Evolutionary conservation across 2,113 vertebrate genomes (phyloP).

Genomic region (Engraulis encrasicolus): DNA sequence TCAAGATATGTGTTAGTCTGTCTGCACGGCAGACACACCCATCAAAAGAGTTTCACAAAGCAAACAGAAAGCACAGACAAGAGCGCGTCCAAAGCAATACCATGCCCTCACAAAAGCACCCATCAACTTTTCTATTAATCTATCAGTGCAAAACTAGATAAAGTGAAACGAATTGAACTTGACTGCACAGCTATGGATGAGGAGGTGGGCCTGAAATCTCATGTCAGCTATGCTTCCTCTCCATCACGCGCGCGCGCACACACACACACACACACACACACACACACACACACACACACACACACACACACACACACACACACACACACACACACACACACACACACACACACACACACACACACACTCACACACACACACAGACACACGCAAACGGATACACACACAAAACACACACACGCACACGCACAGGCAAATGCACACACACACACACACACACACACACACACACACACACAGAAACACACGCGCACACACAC

Average conservation of each 20-base stretch:
- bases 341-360: neutral
- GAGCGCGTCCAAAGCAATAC: neutral
- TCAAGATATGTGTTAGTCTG: neutral
- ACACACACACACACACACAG: neutral
- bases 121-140: neutral
- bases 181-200: neutral
- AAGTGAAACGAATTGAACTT: conserved; percentile 7
- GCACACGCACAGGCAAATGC: neutral
- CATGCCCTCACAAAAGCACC: neutral
- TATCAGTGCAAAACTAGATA: neutral
- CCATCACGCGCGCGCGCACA: neutral
- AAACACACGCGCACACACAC: neutral
- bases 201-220: conserved; percentile 10
- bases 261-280: neutral
- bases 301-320: neutral
- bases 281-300: neutral
- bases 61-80: neutral
- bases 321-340: neutral
- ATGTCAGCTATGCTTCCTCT: neutral
- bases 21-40: neutral
- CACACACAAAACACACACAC: too few species aligned
- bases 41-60: neutral
- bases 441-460: neutral
- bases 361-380: neutral
- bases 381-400: too few species aligned